Percentiles rank a stretch among this genome's conserved stretches.
Evolutionary conservation across 2,113 vertebrate genomes (phyloP).

Genomic region (Sebastes schlegelii): DNA sequence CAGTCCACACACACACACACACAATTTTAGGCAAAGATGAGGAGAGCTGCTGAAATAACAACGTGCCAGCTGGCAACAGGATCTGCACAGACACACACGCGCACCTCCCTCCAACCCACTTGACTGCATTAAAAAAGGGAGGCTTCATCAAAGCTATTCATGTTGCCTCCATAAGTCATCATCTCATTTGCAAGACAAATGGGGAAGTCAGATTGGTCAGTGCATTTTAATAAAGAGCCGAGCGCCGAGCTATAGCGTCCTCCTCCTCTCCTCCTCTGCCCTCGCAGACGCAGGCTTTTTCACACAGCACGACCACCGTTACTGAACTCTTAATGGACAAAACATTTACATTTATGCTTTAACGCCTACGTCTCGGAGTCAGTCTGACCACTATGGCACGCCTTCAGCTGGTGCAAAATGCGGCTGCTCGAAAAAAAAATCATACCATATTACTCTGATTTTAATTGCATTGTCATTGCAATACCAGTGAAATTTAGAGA

Average conservation of each 20-base stretch:
- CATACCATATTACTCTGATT: too few relatives aligned
- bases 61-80: slow-evolving; percentile 73
- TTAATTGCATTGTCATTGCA: too few relatives aligned
- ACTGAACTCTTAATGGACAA: slow-evolving; percentile 13
- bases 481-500: too few relatives aligned
- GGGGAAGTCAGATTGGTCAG: slow-evolving; percentile 69
- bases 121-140: slow-evolving; percentile 73
- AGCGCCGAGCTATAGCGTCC: slow-evolving; percentile 12
- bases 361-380: background rate
- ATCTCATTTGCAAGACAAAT: slow-evolving; percentile 84
- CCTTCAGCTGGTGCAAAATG: too few relatives aligned
- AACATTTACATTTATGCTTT: slow-evolving; percentile 20
- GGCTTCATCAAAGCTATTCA: slow-evolving; percentile 80
- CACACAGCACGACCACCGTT: background rate
- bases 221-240: slow-evolving; percentile 71
- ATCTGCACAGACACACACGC: slow-evolving; percentile 48
- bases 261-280: slow-evolving; percentile 28
- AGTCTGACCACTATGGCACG: too few relatives aligned
- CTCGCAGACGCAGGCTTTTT: slow-evolving; percentile 7
- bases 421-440: too few relatives aligned
- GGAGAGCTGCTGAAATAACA: slow-evolving; percentile 68
- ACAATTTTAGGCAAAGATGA: slow-evolving; percentile 43
- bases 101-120: slow-evolving; percentile 70
- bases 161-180: slow-evolving; percentile 75
- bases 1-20: slow-evolving; percentile 1